Conservation (phyloP, 2,888 invertebrate species). For the Rhabditoides inermis region DNA sequence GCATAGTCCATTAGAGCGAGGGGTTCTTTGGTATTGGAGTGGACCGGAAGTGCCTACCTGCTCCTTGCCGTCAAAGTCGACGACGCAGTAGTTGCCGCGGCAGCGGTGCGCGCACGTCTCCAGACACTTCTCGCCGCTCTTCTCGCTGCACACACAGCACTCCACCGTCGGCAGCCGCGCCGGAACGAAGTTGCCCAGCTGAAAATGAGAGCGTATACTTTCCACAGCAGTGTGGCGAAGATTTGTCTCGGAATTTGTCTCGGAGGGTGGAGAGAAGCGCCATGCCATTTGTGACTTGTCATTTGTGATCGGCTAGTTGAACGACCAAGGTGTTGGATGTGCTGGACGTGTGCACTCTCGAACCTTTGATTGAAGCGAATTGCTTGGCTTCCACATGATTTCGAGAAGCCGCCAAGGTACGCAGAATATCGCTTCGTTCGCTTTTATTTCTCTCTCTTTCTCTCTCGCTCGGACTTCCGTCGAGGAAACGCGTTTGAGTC, state of each 20-base stretch:
- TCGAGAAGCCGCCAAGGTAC: no score
- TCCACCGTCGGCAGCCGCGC: slow-evolving; percentile 42
- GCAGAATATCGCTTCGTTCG: no score
- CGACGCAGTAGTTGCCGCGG: slow-evolving; percentile 49
- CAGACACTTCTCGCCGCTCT: slow-evolving; percentile 41
- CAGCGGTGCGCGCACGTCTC: slow-evolving; percentile 39
- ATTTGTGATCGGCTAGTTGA: slow-evolving; percentile 10
- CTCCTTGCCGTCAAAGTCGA: slow-evolving; percentile 49
- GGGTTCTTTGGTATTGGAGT: no score
- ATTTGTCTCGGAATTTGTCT: background rate
- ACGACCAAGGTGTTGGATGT: background rate
- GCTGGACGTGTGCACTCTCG: no score
- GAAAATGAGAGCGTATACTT: no score
- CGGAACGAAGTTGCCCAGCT: slow-evolving; percentile 44
- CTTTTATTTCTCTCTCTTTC: no score
- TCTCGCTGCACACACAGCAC: slow-evolving; percentile 48
- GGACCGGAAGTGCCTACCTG: slow-evolving; percentile 24
- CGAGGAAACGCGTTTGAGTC: no score
- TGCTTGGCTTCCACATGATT: no score
- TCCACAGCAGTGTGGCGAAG: background rate
- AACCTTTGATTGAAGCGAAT: background rate
- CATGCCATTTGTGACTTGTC: background rate
- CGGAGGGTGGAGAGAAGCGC: background rate
- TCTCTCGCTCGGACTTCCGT: no score
- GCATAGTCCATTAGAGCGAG: no score